Conservation (phyloP, 2,888 invertebrate genomes). For the Cynaeus angustus region DNA sequence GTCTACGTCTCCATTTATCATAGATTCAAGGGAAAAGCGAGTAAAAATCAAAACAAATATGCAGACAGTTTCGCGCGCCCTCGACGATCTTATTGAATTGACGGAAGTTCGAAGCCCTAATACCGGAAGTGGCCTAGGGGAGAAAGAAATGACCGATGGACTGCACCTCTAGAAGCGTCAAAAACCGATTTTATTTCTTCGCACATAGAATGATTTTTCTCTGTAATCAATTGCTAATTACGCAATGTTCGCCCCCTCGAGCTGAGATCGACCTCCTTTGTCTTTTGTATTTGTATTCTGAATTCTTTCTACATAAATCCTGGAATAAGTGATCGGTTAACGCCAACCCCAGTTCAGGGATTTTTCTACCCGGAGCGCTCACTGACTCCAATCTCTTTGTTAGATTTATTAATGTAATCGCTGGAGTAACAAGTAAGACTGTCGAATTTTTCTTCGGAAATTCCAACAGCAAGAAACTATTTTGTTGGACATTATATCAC, state of each 20-base stretch:
- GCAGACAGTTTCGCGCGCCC: slow-evolving; percentile 67
- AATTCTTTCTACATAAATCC: slow-evolving; percentile 71
- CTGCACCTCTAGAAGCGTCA: background rate
- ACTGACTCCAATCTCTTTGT: slow-evolving; percentile 68
- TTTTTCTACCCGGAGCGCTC: slow-evolving; percentile 68
- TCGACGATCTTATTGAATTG: slow-evolving; percentile 65
- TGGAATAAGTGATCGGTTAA: slow-evolving; percentile 72
- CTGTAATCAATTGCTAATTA: no score
- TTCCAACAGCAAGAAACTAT: slow-evolving; percentile 16
- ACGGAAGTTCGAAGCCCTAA: slow-evolving; percentile 63
- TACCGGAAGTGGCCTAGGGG: slow-evolving; percentile 63
- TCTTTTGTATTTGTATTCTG: slow-evolving; percentile 68
- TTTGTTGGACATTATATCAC: slow-evolving; percentile 27
- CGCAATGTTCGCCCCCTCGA: no score
- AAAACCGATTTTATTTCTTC: background rate
- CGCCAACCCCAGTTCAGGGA: slow-evolving; percentile 70
- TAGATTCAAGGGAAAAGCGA: slow-evolving; percentile 62
- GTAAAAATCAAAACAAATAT: slow-evolving; percentile 71
- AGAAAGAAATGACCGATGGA: slow-evolving; percentile 63
- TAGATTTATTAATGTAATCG: slow-evolving; percentile 72
- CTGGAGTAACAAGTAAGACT: slow-evolving; percentile 68
- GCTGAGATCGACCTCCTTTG: slow-evolving; percentile 52
- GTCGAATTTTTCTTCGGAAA: slow-evolving; percentile 27
- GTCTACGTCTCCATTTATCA: slow-evolving; percentile 69
- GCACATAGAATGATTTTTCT: no score